These are phyloP conservation scores for Melanostigma gelatinosum DNA, from an alignment of 2,113 vertebrate species.

Conservation along the genomic window DNA sequence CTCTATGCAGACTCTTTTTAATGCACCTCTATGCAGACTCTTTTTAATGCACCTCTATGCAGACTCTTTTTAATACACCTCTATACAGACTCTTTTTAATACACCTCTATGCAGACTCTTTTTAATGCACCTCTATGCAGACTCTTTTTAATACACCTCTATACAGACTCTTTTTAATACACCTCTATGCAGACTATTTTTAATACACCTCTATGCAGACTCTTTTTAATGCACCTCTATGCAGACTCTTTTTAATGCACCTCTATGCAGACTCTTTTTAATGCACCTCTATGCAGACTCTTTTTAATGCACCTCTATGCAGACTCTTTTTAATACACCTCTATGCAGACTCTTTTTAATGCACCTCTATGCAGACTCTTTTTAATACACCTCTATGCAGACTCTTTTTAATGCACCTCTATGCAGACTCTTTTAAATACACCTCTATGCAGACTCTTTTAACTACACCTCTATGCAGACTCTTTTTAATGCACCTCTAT, in stretches of 20 bases:
- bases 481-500: neutral
- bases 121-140: neutral
- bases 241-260: neutral
- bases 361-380: neutral
- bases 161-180: neutral
- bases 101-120: neutral
- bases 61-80: neutral
- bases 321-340: neutral
- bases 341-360: too few species aligned
- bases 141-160: neutral
- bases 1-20: neutral
- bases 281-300: too few species aligned
- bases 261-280: neutral
- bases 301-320: neutral
- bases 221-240: neutral
- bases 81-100: too few species aligned
- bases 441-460: too few species aligned
- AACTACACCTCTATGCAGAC: neutral
- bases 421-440: neutral
- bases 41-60: neutral
- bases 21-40: too few species aligned
- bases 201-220: neutral
- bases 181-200: too few species aligned
- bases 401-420: neutral
- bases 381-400: too few species aligned